These are phyloP conservation scores for Cerastis rubricosa DNA, from an alignment of 2,888 invertebrate species.

Conservation along the genomic window DNA sequence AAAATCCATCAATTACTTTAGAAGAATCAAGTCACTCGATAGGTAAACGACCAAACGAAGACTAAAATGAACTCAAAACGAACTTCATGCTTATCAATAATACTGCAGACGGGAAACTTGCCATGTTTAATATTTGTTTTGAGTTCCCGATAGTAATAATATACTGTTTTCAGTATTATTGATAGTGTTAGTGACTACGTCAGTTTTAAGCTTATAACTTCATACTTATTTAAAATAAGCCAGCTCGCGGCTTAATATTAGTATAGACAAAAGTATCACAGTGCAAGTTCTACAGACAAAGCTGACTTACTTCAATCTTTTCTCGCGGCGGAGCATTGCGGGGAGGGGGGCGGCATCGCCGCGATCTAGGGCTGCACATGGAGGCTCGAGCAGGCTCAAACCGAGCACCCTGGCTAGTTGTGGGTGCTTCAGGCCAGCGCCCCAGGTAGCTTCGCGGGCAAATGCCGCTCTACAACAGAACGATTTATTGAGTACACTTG, in stretches of 20 bases:
- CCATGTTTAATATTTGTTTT: too few species aligned
- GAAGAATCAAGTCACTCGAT: not conserved
- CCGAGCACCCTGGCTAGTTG: slow-evolving; percentile 96
- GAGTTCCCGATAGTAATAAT: too few species aligned
- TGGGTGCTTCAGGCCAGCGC: slow-evolving; percentile 95
- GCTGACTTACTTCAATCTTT: slow-evolving; percentile 86
- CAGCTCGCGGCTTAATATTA: too few species aligned
- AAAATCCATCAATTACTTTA: not conserved
- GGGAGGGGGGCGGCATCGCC: slow-evolving; percentile 96
- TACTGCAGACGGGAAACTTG: too few species aligned
- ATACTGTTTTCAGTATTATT: too few species aligned
- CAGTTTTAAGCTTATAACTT: too few species aligned
- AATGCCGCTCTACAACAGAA: slow-evolving; percentile 93
- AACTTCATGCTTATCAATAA: not conserved
- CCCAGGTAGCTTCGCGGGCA: slow-evolving; percentile 96
- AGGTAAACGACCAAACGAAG: not conserved
- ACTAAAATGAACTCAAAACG: not conserved
- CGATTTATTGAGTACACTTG: slow-evolving; percentile 17
- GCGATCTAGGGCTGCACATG: slow-evolving; percentile 97
- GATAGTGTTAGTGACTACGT: too few species aligned
- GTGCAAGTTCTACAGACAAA: slow-evolving; percentile 1
- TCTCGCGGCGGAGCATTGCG: slow-evolving; percentile 90
- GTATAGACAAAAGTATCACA: not conserved
- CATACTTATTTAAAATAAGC: too few species aligned
- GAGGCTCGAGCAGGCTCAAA: slow-evolving; percentile 95